Base-by-base conservation (phyloP, 2,888 invertebrate genomes). In the Ophion ventricosus region DNA sequence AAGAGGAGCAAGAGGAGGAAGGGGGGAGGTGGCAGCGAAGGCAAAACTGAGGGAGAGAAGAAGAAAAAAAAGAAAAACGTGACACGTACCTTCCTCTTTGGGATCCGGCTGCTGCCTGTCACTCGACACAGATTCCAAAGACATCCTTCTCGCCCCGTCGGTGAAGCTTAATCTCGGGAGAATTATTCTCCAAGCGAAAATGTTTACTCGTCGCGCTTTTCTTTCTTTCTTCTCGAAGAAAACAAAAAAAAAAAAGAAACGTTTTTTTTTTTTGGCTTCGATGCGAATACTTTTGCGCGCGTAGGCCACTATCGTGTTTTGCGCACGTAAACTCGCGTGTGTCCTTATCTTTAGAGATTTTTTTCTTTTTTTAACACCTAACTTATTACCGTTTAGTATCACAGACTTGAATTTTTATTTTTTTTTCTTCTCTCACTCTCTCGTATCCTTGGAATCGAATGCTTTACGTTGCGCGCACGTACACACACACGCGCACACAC, bases 341-440 rank as follows among this genome's bases (percentile, higher is more conserved):
- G 75, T 82, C 79, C 88, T 88, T 89, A 89, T 89, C 89, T 89
- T 86, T 85, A 88, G 87, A 87, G 87, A 90, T 87, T 89, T 79
- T 84, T n/a, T n/a, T n/a, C n/a, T n/a, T n/a, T n/a, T n/a, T 81
- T 84, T 79, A 83, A 81, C 84, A 88, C 56, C 84, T 88, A 87
- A 80, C 64, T 91, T 90, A 91, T 89, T 91, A 91, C 91, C 90
- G 91, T 87, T 92, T 92, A 92, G 88, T 92, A 92, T 92, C 92
- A 92, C 92, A 92, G 92, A 92, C 89, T 89, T 88, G 87, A 82
- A 86, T 89, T 87, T 82, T 86, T 88, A 72, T 82, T 78, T 66
- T 77, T 84, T 84, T 79, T 81, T 83, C 74, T 87, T 81, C 86
- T 89, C 80, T 85, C 85, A 82, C 82, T 87, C 79, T 80, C 72